phyloP scores from a whole-genome alignment of 2,797 vertebrate genomes.

The Chaunax sp. region DNA sequence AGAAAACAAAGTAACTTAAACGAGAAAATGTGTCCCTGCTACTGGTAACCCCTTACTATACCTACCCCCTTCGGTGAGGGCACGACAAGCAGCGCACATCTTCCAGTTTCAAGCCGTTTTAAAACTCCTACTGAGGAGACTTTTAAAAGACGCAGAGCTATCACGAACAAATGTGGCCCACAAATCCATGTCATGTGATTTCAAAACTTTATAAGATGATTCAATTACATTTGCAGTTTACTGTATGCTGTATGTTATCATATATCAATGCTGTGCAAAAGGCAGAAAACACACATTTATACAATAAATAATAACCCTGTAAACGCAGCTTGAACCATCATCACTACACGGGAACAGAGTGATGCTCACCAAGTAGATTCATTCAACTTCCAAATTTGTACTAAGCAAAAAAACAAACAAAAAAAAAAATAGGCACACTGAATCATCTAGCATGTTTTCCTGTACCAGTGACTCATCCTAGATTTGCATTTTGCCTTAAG shows the following conservation, averaged over 20 bases:
- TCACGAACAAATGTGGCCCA: no score
- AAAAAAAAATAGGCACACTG: neutral
- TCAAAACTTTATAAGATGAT: neutral
- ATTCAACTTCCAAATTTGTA: slow-evolving; percentile 1
- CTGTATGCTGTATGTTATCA: slow-evolving; percentile 1
- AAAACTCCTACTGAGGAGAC: no score
- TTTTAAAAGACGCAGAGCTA: no score
- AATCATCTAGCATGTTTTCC: neutral
- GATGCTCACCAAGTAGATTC: neutral
- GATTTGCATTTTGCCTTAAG: slow-evolving; percentile 23
- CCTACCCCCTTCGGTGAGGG: no score
- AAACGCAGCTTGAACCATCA: slow-evolving; percentile 20
- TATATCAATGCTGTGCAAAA: slow-evolving; percentile 40
- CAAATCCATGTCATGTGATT: slow-evolving; percentile 20
- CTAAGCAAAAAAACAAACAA: neutral
- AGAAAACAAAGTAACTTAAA: no score
- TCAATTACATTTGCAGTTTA: slow-evolving; percentile 6
- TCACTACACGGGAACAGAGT: neutral
- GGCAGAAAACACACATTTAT: slow-evolving; percentile 20
- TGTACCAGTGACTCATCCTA: slow-evolving; percentile 12
- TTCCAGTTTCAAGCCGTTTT: no score
- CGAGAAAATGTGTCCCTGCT: no score
- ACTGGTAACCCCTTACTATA: no score
- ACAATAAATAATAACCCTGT: slow-evolving; percentile 42
- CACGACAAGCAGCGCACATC: no score